Evolutionary conservation across 64 coral and sea anemone genomes (phyloP), one percentile per base, ranked within the genome.

Genomic region (Montipora foliosa): DNA sequence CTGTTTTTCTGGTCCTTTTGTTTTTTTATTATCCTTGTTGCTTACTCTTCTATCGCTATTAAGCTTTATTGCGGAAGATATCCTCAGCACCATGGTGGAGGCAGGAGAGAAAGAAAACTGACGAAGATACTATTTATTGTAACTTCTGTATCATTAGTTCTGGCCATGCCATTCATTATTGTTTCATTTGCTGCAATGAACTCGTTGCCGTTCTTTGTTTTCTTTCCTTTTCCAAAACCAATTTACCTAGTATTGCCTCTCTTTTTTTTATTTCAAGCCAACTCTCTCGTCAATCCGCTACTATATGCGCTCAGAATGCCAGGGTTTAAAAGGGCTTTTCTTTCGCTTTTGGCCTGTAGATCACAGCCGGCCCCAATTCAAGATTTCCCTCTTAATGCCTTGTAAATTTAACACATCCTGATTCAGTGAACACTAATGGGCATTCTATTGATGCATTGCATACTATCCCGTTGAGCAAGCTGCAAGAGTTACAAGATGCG

Each of bases 81-180:
- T 55, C 79, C 79, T 81, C 79, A 58, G 10, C 79, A 81, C 51
- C 79, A 81, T 58, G 79, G 50, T 59, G 51, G 49, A 58, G 52
- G 20, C n/a, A 22, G 17, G 5, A 81, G 79, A 24, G 50, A 81
- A 59, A 81, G 6, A 59, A 57, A 58, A 12, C 79, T 81, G 9
- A 81, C 79, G 2, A 49, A 20, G 8, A 59, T 50, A 22, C 29
- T 81, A 6, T 22, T 81, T 8, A 12, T 81, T 7, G 52, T 59
- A 8, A 81, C 79, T 12, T 0, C 22, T 12, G n/a, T 59, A 12
- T 81, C 79, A 2, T 22, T 59, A 22, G 19, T 81, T 9, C 52
- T 81, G 49, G 55, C 49, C 49, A 8, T 81, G 1, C 79, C 79
- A 59, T 50, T 81, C 8, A 67, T 6, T 11, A 57, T 11, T 57